Conservation (phyloP, 2,888 invertebrate species). For the Drosophila emarginata region DNA sequence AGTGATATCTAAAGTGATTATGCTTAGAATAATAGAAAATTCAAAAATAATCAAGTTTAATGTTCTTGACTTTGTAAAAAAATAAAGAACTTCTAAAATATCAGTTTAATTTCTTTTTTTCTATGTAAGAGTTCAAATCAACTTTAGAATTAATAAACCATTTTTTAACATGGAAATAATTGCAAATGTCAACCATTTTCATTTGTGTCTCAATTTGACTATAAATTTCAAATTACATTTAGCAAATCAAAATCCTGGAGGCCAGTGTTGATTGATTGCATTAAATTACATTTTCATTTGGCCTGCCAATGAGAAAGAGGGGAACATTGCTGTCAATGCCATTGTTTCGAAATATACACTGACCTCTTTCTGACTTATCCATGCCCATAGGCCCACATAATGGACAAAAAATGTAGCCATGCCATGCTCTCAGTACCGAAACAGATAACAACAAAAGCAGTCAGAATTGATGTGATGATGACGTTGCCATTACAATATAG, state of each 20-base stretch:
- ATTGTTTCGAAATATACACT: background rate
- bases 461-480: constrained; percentile 25
- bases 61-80: no score
- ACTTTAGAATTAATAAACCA: no score
- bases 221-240: no score
- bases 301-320: background rate
- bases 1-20: no score
- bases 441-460: constrained; percentile 26
- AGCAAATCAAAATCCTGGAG: background rate
- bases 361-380: constrained; percentile 17
- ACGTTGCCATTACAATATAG: constrained; percentile 13
- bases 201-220: no score
- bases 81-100: no score
- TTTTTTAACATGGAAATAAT: no score
- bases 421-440: background rate
- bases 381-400: constrained; percentile 37
- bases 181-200: no score
- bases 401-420: constrained; percentile 56
- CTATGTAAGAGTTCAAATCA: no score
- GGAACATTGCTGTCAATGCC: constrained; percentile 1
- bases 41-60: no score
- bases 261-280: background rate
- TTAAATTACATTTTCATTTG: background rate
- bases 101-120: no score
- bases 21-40: no score